Conservation (phyloP, 2,797 vertebrate species). For the Anguilla anguilla region DNA sequence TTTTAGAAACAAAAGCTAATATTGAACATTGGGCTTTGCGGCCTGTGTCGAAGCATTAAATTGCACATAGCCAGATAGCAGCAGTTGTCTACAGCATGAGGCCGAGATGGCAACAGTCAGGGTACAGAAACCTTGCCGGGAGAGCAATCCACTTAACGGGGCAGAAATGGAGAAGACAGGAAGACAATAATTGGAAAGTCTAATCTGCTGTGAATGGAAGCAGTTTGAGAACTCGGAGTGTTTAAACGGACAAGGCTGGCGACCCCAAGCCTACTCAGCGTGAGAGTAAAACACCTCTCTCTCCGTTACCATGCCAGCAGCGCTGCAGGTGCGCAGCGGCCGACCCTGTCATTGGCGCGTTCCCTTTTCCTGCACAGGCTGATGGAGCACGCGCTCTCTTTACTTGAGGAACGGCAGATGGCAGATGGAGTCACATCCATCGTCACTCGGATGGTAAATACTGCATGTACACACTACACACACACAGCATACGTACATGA, state of each 20-base stretch:
- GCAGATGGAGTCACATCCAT: neutral
- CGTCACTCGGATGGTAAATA: neutral
- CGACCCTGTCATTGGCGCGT: neutral
- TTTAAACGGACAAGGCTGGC: neutral
- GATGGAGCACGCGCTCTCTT: neutral
- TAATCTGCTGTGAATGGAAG: neutral
- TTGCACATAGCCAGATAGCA: neutral
- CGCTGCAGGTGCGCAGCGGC: neutral
- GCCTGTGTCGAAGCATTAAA: neutral
- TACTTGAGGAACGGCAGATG: neutral
- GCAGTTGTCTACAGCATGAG: neutral
- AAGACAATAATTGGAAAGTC: neutral
- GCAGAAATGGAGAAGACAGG: neutral
- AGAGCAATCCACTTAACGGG: neutral
- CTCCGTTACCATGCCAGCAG: conserved; percentile 3
- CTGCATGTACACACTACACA: neutral
- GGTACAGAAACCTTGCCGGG: neutral
- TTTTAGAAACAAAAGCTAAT: neutral
- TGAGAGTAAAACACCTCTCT: neutral
- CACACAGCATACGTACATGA: neutral
- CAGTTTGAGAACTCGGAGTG: neutral
- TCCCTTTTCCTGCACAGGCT: neutral
- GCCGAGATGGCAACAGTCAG: neutral
- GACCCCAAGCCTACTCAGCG: neutral
- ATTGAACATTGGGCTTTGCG: neutral